Conservation (phyloP, 2,113 vertebrate species). For the Dendropsophus ebraccatus region DNA sequence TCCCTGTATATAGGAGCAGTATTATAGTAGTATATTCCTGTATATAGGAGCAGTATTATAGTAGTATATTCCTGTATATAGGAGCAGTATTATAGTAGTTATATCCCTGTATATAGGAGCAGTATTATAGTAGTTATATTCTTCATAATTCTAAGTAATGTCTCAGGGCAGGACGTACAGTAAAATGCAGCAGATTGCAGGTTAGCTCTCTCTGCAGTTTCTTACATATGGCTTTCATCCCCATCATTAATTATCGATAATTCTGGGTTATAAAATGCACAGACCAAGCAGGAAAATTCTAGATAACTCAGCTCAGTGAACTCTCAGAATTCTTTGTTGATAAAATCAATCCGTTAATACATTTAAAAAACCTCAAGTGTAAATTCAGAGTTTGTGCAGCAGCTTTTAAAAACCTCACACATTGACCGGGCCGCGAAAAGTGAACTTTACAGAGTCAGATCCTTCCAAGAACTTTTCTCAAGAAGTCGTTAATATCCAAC, state of each 20-base stretch:
- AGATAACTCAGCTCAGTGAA: background rate
- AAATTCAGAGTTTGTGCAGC: background rate
- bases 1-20: background rate
- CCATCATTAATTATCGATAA: background rate
- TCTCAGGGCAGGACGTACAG: no score
- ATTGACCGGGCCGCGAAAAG: background rate
- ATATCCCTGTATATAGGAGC: no score
- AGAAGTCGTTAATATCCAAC: no score
- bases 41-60: background rate
- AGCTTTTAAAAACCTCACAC: conserved; percentile 12
- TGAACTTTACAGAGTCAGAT: background rate
- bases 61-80: no score
- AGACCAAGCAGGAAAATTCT: background rate
- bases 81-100: no score
- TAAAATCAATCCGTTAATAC: conserved; percentile 6
- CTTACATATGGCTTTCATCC: background rate
- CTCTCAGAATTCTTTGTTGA: background rate
- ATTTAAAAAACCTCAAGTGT: conserved; percentile 4
- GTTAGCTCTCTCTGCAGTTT: background rate
- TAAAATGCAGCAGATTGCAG: background rate
- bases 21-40: conserved; percentile 3
- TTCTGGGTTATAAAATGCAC: background rate
- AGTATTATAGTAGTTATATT: no score
- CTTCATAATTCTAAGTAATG: no score
- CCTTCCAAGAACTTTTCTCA: no score